phyloP scores from a whole-genome alignment of 2,888 invertebrate genomes.

The Melikaiella ostensackeni region DNA sequence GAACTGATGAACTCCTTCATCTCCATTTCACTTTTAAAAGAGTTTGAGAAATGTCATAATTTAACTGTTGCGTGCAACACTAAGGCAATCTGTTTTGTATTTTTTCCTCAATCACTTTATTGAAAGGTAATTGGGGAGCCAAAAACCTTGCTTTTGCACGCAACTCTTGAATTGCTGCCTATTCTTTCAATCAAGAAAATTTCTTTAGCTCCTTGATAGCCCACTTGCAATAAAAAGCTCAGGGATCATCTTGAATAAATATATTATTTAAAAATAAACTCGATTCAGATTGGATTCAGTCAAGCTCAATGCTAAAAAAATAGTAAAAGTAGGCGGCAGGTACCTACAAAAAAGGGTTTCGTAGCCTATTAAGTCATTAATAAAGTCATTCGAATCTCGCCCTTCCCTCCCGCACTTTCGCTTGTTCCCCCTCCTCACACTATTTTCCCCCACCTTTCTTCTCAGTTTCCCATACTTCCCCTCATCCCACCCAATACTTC shows the following conservation, averaged over 20 bases:
- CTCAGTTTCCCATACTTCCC: too few relatives aligned
- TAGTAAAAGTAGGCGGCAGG: too few relatives aligned
- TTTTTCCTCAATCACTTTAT: conserved; percentile 32
- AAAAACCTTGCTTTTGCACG: conserved; percentile 33
- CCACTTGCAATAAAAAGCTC: neutral
- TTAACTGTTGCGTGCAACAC: conserved; percentile 36
- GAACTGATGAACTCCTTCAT: neutral
- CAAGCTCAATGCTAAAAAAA: too few relatives aligned
- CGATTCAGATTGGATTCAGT: too few relatives aligned
- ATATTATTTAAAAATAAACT: too few relatives aligned
- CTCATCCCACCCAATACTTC: too few relatives aligned
- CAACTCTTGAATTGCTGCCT: conserved; percentile 9
- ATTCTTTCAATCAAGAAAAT: conserved; percentile 21
- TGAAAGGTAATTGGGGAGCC: conserved; percentile 35
- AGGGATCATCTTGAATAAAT: neutral
- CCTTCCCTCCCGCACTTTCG: too few relatives aligned
- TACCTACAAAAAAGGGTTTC: too few relatives aligned
- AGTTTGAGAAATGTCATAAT: conserved; percentile 32
- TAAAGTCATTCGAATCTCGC: too few relatives aligned
- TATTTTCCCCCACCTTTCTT: too few relatives aligned
- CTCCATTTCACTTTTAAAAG: conserved; percentile 9
- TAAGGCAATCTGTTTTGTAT: conserved; percentile 24
- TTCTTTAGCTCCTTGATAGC: neutral
- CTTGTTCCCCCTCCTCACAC: too few relatives aligned
- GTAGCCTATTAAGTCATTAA: too few relatives aligned